Conservation (phyloP, 2,888 invertebrate genomes). For the Dendrolimus pini region DNA sequence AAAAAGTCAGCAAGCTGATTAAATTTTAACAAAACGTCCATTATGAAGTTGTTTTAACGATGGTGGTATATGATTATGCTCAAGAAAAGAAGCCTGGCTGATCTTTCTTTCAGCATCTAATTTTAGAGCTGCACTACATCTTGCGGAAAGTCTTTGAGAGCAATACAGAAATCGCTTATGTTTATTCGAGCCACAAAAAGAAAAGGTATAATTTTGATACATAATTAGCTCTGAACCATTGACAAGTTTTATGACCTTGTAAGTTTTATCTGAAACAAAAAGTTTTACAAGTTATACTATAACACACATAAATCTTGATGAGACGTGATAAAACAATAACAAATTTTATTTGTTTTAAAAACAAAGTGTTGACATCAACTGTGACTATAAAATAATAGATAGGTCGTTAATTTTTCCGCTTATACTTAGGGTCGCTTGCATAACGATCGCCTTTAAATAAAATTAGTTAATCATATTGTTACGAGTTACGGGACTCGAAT, state of each 20-base stretch:
- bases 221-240: conserved; percentile 18
- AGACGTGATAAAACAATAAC: no score
- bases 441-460: no score
- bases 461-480: no score
- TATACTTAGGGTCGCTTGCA: no score
- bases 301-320: no score
- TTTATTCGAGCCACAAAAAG: conserved; percentile 24
- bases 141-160: conserved; percentile 6
- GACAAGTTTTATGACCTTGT: conserved; percentile 13
- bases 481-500: no score
- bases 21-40: background rate
- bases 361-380: no score
- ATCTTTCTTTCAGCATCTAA: conserved; percentile 7
- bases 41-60: background rate
- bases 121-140: conserved; percentile 11
- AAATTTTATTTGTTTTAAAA: no score
- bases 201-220: conserved; percentile 30
- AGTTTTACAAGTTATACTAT: no score
- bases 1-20: background rate
- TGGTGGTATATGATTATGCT: background rate
- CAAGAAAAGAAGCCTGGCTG: background rate
- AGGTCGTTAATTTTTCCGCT: no score
- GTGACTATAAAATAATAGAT: no score
- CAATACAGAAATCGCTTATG: conserved; percentile 9
- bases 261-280: conserved; percentile 5